A percentile compares a stretch with the other conserved stretches of the same genome.
These are phyloP conservation scores for Camponotus floridanus DNA, from an alignment of 1,140 invertebrate genomes.

Conservation along the genomic window DNA sequence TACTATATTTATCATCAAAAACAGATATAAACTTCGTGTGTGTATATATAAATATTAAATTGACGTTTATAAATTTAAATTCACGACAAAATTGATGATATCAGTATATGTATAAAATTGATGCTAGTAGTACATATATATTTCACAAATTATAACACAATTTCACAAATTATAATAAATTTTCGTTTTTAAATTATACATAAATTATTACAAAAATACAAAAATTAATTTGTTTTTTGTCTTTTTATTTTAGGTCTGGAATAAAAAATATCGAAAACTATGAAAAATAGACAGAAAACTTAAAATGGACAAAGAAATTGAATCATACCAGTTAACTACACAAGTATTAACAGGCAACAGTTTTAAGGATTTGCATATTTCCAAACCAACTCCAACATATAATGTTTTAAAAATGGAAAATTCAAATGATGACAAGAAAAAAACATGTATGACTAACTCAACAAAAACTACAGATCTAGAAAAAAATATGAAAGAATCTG, in stretches of 20 bases:
- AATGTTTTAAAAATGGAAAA: not conserved
- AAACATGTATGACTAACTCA: conserved; percentile 1
- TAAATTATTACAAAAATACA: not conserved
- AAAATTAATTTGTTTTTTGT: not conserved
- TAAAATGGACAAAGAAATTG: conserved; percentile 5
- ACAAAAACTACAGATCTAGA: not conserved
- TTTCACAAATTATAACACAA: not conserved
- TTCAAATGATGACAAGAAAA: not conserved
- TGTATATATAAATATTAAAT: not conserved
- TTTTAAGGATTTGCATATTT: conserved; percentile 67
- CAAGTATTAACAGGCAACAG: conserved; percentile 38
- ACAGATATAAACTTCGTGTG: not conserved
- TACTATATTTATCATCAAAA: not conserved
- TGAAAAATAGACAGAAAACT: not conserved
- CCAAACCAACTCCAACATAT: conserved; percentile 44
- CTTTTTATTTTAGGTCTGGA: not conserved
- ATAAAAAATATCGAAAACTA: not conserved
- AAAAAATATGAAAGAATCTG: conserved; percentile 69
- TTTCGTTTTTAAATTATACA: not conserved
- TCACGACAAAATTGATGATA: not conserved
- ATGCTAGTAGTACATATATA: not conserved
- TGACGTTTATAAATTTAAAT: not conserved
- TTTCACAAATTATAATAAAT: not conserved
- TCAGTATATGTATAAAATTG: too few species aligned
- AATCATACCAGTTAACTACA: not conserved